Conservation (phyloP, 2,888 invertebrate genomes). For the Hipparchia semele region DNA sequence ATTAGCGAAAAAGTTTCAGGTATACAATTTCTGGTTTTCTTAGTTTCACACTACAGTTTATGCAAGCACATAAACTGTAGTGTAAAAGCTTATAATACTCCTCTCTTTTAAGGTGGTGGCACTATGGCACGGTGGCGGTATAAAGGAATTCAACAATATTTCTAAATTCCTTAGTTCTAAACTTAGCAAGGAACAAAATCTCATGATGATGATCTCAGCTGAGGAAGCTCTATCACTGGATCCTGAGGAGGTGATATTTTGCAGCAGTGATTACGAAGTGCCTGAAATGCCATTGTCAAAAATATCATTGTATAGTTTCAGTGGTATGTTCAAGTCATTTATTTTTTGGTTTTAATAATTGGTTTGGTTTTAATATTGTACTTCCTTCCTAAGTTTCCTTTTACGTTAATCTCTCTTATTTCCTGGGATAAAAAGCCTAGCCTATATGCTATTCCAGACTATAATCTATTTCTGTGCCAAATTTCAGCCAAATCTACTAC, state of each 20-base stretch:
- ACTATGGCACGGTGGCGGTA: conserved; percentile 70
- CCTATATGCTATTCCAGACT: no score
- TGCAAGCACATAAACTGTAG: background rate
- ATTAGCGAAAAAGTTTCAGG: no score
- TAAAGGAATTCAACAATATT: conserved; percentile 64
- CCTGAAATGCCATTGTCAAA: conserved; percentile 70
- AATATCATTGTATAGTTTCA: conserved; percentile 65
- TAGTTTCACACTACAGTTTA: background rate
- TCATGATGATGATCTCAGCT: conserved; percentile 63
- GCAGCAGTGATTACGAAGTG: conserved; percentile 60
- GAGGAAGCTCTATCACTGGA: conserved; percentile 68
- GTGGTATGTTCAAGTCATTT: conserved; percentile 50
- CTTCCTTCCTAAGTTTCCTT: no score
- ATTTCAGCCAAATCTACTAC: no score
- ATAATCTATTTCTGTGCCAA: no score
- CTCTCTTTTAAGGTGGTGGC: conserved; percentile 62
- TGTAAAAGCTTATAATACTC: background rate
- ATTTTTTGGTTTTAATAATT: background rate
- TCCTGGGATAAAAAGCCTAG: no score
- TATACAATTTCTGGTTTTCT: no score
- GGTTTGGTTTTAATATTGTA: no score
- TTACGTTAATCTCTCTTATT: no score
- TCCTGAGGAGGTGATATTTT: conserved; percentile 67
- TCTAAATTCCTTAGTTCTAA: conserved; percentile 57
- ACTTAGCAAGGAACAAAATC: conserved; percentile 55